These are phyloP conservation scores for Mesembrinibis cayennensis DNA, from an alignment of 2,113 vertebrate species.

Conservation along the genomic window DNA sequence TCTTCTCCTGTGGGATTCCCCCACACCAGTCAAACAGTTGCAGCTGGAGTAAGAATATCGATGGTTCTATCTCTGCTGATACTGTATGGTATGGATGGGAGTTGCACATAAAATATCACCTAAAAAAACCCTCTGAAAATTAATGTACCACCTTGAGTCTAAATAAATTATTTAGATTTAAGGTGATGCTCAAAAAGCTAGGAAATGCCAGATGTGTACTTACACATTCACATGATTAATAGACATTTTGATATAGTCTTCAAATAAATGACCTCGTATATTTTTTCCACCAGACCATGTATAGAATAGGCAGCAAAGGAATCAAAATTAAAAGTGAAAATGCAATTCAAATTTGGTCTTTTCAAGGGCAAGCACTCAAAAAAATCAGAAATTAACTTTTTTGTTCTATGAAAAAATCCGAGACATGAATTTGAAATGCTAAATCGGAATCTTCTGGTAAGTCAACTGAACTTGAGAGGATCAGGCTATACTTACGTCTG, in stretches of 20 bases:
- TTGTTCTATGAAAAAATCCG: not conserved
- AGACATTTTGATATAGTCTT: not conserved
- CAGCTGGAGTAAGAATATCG: not conserved
- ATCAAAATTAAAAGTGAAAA: not conserved
- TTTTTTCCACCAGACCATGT: not conserved
- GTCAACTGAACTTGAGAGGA: not conserved
- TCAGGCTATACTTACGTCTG: constrained; percentile 88
- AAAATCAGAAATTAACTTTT: not conserved
- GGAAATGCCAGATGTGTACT: not conserved
- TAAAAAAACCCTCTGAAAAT: not conserved
- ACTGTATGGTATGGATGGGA: not conserved
- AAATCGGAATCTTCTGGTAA: not conserved
- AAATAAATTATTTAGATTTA: not conserved
- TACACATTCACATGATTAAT: not conserved
- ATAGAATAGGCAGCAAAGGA: not conserved
- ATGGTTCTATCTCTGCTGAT: not conserved
- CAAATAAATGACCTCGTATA: not conserved
- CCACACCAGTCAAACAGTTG: not conserved
- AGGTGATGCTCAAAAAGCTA: not conserved
- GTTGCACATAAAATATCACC: not conserved
- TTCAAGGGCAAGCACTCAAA: not conserved
- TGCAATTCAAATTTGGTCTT: not conserved
- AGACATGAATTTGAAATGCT: not conserved
- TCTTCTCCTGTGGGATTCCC: not conserved
- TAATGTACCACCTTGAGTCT: not conserved